These are phyloP conservation scores for Drosophila hamatofila DNA, from an alignment of 2,888 invertebrate genomes.

Conservation along the genomic window DNA sequence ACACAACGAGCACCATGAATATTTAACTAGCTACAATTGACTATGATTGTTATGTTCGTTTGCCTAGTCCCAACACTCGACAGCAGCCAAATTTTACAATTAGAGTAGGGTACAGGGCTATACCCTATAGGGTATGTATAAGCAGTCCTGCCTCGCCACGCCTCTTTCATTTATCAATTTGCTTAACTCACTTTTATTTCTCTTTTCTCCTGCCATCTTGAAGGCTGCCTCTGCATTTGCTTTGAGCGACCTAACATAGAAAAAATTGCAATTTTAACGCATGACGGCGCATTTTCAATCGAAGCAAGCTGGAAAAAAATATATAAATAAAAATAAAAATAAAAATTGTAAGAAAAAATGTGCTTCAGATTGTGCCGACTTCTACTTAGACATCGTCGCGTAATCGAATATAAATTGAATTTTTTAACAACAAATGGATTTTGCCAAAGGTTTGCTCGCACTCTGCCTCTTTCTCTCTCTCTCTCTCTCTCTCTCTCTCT, in stretches of 20 bases:
- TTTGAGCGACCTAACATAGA: conserved; percentile 22
- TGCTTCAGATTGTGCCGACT: conserved; percentile 47
- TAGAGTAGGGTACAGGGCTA: conserved; percentile 29
- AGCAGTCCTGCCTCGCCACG: not conserved
- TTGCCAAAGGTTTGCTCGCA: conserved; percentile 53
- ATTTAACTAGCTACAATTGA: conserved; percentile 77
- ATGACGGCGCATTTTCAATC: conserved; percentile 76
- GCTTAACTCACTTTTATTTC: conserved; percentile 37
- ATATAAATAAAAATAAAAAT: not conserved
- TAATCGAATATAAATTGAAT: conserved; percentile 78
- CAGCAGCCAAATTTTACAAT: conserved; percentile 52
- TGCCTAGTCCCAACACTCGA: conserved; percentile 12
- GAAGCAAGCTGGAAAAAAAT: conserved; percentile 27
- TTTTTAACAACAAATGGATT: conserved; percentile 74
- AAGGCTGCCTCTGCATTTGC: conserved; percentile 23
- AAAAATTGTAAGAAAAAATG: conserved; percentile 19
- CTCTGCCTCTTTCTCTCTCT: not conserved
- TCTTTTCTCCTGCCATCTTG: conserved; percentile 7
- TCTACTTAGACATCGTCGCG: conserved; percentile 77
- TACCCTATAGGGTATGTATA: not conserved
- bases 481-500: not conserved
- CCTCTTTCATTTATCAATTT: conserved; percentile 73
- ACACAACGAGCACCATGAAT: conserved; percentile 57
- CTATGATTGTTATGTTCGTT: conserved; percentile 75
- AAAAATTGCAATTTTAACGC: conserved; percentile 80